A percentile compares a stretch with the other conserved stretches of the same genome.
Evolutionary conservation across 2,888 invertebrate species (phyloP).

Genomic region (Drosophila lacicola): DNA sequence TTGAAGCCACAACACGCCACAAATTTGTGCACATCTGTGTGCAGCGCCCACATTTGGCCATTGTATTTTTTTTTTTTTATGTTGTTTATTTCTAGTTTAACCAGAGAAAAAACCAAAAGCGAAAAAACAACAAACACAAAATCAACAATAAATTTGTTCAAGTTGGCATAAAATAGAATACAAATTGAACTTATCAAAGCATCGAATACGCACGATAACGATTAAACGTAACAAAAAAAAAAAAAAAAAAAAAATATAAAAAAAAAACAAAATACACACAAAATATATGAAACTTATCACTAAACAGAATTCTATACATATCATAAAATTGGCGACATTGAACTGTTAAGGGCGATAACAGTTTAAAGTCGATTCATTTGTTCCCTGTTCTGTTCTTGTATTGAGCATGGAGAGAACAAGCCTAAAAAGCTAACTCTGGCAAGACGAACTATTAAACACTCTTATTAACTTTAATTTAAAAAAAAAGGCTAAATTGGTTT

Average conservation of each 20-base stretch:
- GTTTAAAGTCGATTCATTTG: conserved; percentile 44
- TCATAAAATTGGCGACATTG: conserved; percentile 32
- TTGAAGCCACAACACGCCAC: conserved; percentile 27
- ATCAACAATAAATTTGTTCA: conserved; percentile 55
- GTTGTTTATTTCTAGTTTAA: conserved; percentile 45
- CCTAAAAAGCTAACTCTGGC: background rate
- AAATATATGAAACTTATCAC: conserved; percentile 20
- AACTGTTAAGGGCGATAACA: conserved; percentile 40
- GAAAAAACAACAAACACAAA: conserved; percentile 28
- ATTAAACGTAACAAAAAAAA: conserved; percentile 43
- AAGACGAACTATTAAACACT: no score
- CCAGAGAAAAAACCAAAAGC: conserved; percentile 27
- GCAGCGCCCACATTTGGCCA: conserved; percentile 13
- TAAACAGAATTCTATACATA: conserved; percentile 32
- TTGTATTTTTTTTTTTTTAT: conserved; percentile 19
- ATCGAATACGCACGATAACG: conserved; percentile 71
- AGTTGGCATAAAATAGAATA: conserved; percentile 73
- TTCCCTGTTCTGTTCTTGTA: background rate
- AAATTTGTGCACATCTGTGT: conserved; percentile 18
- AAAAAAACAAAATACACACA: background rate
- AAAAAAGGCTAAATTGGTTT: no score
- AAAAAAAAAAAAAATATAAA: background rate
- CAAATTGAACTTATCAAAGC: conserved; percentile 76
- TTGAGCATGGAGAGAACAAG: background rate
- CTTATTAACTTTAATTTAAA: no score